These are phyloP conservation scores for Saimiri boliviensis DNA, from an alignment of 2,113 vertebrate genomes.

Conservation along the genomic window DNA sequence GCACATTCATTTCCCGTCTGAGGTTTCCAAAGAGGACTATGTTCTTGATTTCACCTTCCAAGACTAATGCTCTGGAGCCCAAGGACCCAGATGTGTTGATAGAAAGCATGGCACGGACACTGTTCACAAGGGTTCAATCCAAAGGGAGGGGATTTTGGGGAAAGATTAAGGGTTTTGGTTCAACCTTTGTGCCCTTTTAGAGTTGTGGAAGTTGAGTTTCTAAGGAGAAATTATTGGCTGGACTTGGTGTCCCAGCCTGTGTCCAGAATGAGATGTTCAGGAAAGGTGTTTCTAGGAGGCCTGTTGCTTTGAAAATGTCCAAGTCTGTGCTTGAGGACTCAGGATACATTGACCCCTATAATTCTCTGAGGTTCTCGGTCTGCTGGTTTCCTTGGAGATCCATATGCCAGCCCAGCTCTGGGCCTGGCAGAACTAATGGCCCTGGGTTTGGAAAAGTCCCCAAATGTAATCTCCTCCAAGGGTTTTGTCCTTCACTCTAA, in stretches of 20 bases:
- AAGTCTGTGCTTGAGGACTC: neutral
- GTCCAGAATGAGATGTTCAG: neutral
- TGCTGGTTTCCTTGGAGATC: constrained; percentile 41
- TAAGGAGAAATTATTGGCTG: neutral
- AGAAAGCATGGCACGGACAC: neutral
- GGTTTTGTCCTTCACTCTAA: constrained; percentile 40
- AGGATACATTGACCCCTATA: neutral
- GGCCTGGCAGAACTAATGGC: constrained; percentile 1
- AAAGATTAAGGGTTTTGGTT: neutral
- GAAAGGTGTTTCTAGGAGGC: constrained; percentile 14
- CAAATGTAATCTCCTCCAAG: constrained; percentile 43
- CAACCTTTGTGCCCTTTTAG: neutral
- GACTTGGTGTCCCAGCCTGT: neutral
- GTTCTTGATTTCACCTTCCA: neutral
- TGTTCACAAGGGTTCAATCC: neutral
- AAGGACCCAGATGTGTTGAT: neutral
- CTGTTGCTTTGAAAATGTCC: neutral
- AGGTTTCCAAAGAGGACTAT: neutral
- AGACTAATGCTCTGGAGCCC: neutral
- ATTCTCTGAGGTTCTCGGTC: neutral
- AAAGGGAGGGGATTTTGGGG: neutral
- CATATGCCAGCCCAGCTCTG: neutral
- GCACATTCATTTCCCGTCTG: constrained; percentile 11
- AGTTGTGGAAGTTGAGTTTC: constrained; percentile 19
- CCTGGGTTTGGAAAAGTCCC: constrained; percentile 49